Evolutionary conservation across 2,888 invertebrate genomes (phyloP).

Genomic region (Hecatera dysodea): DNA sequence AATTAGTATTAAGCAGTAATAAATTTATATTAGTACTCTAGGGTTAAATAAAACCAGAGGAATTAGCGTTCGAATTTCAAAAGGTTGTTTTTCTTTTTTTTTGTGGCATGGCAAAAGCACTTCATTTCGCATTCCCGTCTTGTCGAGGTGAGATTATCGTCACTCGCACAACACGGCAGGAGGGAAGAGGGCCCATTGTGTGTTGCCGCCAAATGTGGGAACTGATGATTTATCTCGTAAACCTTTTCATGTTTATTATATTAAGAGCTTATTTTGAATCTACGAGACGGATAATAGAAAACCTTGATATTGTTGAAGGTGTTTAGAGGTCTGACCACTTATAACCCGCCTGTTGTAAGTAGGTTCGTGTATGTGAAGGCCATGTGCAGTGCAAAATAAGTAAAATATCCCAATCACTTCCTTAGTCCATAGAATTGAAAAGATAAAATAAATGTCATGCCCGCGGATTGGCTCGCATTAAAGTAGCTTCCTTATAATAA

Average conservation of each 20-base stretch:
- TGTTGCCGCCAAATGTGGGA: slow-evolving; percentile 78
- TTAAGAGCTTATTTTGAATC: slow-evolving; percentile 68
- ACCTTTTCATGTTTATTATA: slow-evolving; percentile 72
- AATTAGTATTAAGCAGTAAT: no score
- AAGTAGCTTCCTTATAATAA: no score
- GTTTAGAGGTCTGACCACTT: neutral
- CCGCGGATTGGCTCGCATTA: no score
- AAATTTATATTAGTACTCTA: no score
- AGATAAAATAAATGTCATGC: no score
- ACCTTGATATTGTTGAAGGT: slow-evolving; percentile 45
- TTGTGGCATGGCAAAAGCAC: slow-evolving; percentile 57
- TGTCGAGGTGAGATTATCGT: slow-evolving; percentile 83
- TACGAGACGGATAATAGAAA: slow-evolving; percentile 49
- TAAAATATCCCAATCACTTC: no score
- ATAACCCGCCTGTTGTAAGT: no score
- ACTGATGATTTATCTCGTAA: slow-evolving; percentile 78
- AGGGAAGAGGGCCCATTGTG: slow-evolving; percentile 70
- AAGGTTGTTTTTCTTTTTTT: slow-evolving; percentile 61
- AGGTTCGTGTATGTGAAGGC: no score
- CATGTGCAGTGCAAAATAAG: no score
- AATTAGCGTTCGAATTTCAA: slow-evolving; percentile 68
- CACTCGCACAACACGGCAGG: slow-evolving; percentile 77
- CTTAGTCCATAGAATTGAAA: no score
- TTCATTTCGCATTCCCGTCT: slow-evolving; percentile 67
- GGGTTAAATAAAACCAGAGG: slow-evolving; percentile 65